Percentiles rank a stretch among this genome's conserved stretches.
Evolutionary conservation across 1,140 invertebrate genomes (phyloP).

Genomic region (Anoplolepis gracilipes): DNA sequence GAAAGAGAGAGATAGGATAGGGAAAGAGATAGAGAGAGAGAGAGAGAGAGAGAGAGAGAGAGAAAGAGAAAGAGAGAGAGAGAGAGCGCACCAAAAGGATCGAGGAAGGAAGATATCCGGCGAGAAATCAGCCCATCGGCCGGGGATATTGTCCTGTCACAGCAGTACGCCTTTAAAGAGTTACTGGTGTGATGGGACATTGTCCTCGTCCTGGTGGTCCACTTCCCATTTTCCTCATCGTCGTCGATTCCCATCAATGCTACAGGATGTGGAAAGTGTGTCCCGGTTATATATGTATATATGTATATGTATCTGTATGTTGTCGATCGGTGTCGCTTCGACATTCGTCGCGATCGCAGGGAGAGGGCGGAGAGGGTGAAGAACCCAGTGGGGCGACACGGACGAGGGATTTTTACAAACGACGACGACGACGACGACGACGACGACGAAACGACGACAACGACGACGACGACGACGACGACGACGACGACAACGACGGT

Average conservation of each 20-base stretch:
- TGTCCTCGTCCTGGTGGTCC: conserved; percentile 87
- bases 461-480: too few species aligned
- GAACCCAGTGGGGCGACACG: conserved; percentile 5
- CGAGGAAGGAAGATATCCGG: neutral
- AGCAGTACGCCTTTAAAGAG: conserved; percentile 92
- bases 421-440: neutral
- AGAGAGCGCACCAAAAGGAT: neutral
- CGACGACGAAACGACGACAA: neutral
- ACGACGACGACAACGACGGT: neutral
- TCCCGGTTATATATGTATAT: neutral
- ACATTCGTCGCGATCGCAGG: neutral
- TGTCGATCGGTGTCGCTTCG: conserved; percentile 30
- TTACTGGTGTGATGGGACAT: conserved; percentile 96
- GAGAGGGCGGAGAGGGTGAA: neutral
- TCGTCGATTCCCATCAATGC: neutral
- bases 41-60: neutral
- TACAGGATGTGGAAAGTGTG: conserved; percentile 37
- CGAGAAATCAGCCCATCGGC: conserved; percentile 53
- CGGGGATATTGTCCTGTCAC: conserved; percentile 97
- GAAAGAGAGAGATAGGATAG: neutral
- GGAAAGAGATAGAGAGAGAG: neutral
- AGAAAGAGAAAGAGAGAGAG: conserved; percentile 1
- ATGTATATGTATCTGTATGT: too few species aligned
- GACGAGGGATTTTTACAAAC: neutral
- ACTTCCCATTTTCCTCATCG: conserved; percentile 52